A percentile compares a stretch with the other conserved stretches of the same genome.
Conservation (phyloP, 2,888 invertebrate species). For the Drosophila crucigera region DNA sequence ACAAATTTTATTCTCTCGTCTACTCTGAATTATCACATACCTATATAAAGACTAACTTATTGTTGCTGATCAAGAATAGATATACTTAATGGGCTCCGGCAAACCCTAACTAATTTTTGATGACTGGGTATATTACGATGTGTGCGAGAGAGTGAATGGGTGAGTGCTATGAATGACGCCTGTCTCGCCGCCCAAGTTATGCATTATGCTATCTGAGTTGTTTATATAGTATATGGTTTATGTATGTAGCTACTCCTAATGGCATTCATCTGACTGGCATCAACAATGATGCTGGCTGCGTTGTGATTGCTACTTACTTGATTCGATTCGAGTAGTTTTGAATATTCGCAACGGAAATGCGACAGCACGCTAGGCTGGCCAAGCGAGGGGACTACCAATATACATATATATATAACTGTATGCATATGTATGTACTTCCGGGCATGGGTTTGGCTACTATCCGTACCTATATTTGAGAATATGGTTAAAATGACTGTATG, state of each 20-base stretch:
- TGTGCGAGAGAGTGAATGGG: not conserved
- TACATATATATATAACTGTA: not conserved
- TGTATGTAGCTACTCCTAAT: slow-evolving; percentile 35
- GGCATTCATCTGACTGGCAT: slow-evolving; percentile 61
- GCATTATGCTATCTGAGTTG: slow-evolving; percentile 47
- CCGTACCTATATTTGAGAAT: slow-evolving; percentile 28
- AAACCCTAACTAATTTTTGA: not conserved
- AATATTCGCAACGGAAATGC: slow-evolving; percentile 74
- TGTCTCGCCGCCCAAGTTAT: slow-evolving; percentile 59
- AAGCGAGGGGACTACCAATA: slow-evolving; percentile 18
- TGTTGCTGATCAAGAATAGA: not conserved
- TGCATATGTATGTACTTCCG: slow-evolving; percentile 41
- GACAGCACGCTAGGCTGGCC: slow-evolving; percentile 68
- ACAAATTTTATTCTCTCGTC: not conserved
- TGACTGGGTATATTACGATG: slow-evolving; percentile 12
- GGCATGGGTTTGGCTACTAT: slow-evolving; percentile 41
- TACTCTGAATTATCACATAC: not conserved
- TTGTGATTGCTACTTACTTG: slow-evolving; percentile 15
- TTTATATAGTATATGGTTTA: slow-evolving; percentile 10
- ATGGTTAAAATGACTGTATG: slow-evolving; percentile 48
- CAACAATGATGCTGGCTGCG: slow-evolving; percentile 50
- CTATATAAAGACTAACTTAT: not conserved
- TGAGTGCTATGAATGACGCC: slow-evolving; percentile 12
- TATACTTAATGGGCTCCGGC: not conserved
- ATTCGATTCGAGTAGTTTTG: slow-evolving; percentile 13